Evolutionary conservation across 2,888 invertebrate species (phyloP), one percentile per base, ranked within the genome.

Genomic region (Drosophila borborema): DNA sequence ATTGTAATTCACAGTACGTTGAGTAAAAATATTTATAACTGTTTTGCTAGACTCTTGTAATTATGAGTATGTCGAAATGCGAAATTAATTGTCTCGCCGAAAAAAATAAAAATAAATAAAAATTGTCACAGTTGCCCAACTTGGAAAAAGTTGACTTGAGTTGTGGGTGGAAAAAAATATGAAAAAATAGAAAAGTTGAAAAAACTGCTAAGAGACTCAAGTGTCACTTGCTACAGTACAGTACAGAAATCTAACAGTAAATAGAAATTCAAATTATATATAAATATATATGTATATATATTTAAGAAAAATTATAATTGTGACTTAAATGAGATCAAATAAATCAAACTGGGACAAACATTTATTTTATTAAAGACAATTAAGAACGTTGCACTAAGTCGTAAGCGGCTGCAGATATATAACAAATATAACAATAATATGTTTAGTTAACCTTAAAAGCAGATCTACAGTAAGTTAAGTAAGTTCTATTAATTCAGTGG

Each of bases 1-100:
- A 38, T 68, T 65, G 56, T 41, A 64, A 68, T 75, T 68, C 41
- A 72, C 87, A 73, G 83, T 71, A 51, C 20, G 40, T 12, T 69
- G 49, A 16, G 31, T 58, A 51, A 74, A 79, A 23, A 20, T 51
- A 62, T 48, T 58, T 66, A 56, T 72, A 89, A 86, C 82, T 59
- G 87, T 71, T 64, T 49, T 60, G 16, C 53, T 20, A 20, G 46
- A 31, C 20, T 18, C 34, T 45, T 18, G 46, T 68, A 80, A 78
- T 78, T 65, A 74, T 56, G 45, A 62, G 41, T 51, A 7, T 60
- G 65, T 60, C 20, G 61, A 71, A 77, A 77, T 66, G 54, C 16
- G 78, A 62, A 61, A 61, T 51, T 64, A 81, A 77, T 66, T 77
- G 56, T 18, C 62, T 20, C n/a, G 41, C 64, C n/a, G n/a, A 31